A percentile compares a stretch with the other conserved stretches of the same genome.
Conservation (phyloP, 1,140 invertebrate genomes). For the Phocides pigmalion region DNA sequence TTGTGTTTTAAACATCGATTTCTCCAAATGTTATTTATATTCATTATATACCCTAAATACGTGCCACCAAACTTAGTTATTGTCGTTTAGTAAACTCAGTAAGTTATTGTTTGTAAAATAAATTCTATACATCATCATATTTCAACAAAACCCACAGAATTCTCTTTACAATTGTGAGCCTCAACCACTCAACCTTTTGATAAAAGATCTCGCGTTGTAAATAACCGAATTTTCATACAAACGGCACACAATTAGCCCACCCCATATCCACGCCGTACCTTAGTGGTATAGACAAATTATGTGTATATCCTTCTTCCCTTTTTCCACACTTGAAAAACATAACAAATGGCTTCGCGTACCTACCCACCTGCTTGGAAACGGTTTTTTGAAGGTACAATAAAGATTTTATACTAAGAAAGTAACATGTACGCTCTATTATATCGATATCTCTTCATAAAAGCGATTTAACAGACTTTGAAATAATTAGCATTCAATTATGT, state of each 20-base stretch:
- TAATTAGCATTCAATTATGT: slow-evolving; percentile 1
- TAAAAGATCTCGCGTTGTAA: slow-evolving; percentile 46
- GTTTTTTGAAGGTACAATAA: slow-evolving; percentile 40
- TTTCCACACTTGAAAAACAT: slow-evolving; percentile 40
- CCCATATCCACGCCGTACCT: slow-evolving; percentile 24
- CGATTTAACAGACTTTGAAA: background rate
- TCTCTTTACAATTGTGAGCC: slow-evolving; percentile 4
- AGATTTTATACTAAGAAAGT: slow-evolving; percentile 28
- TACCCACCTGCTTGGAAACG: slow-evolving; percentile 43
- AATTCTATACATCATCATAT: too few relatives aligned
- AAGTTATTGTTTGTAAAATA: too few relatives aligned
- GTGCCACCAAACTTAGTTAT: too few relatives aligned
- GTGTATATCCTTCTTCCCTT: slow-evolving; percentile 35
- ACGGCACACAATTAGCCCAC: slow-evolving; percentile 49
- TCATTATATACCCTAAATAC: too few relatives aligned
- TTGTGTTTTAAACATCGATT: too few relatives aligned
- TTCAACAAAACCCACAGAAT: slow-evolving; percentile 13
- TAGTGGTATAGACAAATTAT: slow-evolving; percentile 37
- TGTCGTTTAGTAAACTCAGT: too few relatives aligned
- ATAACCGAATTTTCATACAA: slow-evolving; percentile 53
- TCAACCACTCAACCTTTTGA: slow-evolving; percentile 37
- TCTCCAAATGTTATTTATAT: too few relatives aligned
- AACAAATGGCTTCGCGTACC: slow-evolving; percentile 45
- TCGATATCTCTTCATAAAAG: background rate
- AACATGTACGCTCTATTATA: background rate